Conservation (phyloP, 1,140 invertebrate species). For the Ceratitis capitata region DNA sequence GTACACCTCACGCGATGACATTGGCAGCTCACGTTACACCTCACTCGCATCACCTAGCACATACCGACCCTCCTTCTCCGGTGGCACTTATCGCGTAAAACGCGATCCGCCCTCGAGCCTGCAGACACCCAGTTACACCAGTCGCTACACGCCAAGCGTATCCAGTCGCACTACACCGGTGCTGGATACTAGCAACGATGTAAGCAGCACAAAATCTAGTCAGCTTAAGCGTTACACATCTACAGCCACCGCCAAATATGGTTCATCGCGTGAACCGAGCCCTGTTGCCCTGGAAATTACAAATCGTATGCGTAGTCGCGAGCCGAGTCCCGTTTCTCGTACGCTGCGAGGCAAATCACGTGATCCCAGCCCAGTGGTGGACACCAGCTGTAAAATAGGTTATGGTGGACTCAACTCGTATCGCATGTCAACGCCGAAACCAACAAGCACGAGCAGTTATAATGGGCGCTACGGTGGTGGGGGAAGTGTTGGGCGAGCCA, state of each 20-base stretch:
- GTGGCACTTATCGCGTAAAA: constrained; percentile 61
- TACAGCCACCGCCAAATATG: constrained; percentile 54
- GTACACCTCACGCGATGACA: constrained; percentile 55
- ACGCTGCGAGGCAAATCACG: constrained; percentile 56
- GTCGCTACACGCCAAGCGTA: constrained; percentile 49
- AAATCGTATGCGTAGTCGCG: constrained; percentile 55
- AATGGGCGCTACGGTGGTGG: constrained; percentile 37
- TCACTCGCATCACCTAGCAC: constrained; percentile 55
- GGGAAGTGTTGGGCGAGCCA: background rate
- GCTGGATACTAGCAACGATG: background rate
- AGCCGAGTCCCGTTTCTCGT: constrained; percentile 56
- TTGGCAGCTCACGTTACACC: constrained; percentile 50
- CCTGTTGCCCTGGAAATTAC: constrained; percentile 59
- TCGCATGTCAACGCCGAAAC: constrained; percentile 39
- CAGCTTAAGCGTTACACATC: constrained; percentile 56
- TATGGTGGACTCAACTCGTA: constrained; percentile 39
- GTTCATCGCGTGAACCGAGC: constrained; percentile 59
- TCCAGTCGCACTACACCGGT: constrained; percentile 44
- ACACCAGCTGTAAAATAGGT: constrained; percentile 42
- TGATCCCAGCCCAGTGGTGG: constrained; percentile 51
- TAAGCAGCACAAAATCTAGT: constrained; percentile 47
- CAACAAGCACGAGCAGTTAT: constrained; percentile 40
- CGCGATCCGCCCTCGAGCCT: constrained; percentile 49
- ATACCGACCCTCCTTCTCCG: constrained; percentile 62
- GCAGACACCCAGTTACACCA: constrained; percentile 49